Percentiles rank a stretch among this genome's conserved stretches.
Evolutionary conservation across 1,140 invertebrate species (phyloP).

Genomic region (Brachionus manjavacas): DNA sequence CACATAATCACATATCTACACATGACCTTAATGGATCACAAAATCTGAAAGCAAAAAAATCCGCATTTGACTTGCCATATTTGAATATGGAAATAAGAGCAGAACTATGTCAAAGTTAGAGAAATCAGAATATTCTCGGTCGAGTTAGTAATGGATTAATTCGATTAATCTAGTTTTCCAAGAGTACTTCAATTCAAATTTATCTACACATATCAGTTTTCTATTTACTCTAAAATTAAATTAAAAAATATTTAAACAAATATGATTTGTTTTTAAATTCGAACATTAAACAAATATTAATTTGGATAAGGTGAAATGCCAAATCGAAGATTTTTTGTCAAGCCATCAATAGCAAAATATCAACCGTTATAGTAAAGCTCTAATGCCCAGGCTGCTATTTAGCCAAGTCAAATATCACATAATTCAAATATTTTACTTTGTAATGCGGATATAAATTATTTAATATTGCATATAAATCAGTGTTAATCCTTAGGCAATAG

Average conservation of each 20-base stretch:
- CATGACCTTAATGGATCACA: slow-evolving; percentile 14
- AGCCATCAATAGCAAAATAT: neutral
- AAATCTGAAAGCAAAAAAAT: neutral
- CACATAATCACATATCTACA: neutral
- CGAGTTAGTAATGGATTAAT: slow-evolving; percentile 12
- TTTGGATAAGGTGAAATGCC: neutral
- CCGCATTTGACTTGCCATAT: neutral
- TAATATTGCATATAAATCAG: neutral
- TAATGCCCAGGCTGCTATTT: neutral
- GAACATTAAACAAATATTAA: neutral
- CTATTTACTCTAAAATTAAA: slow-evolving; percentile 24
- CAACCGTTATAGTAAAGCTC: neutral
- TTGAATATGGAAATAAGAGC: neutral
- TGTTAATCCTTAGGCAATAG: neutral
- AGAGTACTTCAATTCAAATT: neutral
- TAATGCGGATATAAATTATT: slow-evolving; percentile 11
- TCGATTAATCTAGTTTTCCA: slow-evolving; percentile 1
- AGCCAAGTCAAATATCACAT: neutral
- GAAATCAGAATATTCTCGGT: neutral
- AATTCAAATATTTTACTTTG: neutral
- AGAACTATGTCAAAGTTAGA: slow-evolving; percentile 24
- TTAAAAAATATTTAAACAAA: slow-evolving; percentile 6
- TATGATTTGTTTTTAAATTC: neutral
- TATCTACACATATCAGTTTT: slow-evolving; percentile 38
- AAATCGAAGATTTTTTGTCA: neutral